A percentile compares a stretch with the other conserved stretches of the same genome.
Conservation (phyloP, 1,140 invertebrate species). For the Zaprionus capensis region DNA sequence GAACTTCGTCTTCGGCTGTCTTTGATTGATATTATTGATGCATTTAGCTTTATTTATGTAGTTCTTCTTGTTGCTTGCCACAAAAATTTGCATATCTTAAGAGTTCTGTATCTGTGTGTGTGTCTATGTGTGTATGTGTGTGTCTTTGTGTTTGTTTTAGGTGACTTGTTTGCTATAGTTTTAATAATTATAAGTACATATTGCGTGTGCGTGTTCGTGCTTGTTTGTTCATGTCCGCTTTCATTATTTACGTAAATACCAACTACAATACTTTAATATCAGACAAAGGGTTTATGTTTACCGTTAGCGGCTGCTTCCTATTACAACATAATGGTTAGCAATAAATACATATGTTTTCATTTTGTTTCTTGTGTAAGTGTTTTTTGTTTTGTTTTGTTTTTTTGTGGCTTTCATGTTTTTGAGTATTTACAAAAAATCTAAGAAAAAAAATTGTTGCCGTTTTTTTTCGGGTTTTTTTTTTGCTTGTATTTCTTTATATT, state of each 20-base stretch:
- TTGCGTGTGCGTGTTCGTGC: slow-evolving; percentile 16
- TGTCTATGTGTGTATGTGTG: slow-evolving; percentile 6
- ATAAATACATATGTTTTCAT: slow-evolving; percentile 51
- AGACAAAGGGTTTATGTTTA: slow-evolving; percentile 60
- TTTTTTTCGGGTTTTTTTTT: slow-evolving; percentile 31
- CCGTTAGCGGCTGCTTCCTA: slow-evolving; percentile 16
- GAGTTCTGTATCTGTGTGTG: not conserved
- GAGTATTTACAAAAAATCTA: slow-evolving; percentile 80
- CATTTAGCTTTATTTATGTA: slow-evolving; percentile 30
- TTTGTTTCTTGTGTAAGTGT: slow-evolving; percentile 24
- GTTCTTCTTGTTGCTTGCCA: slow-evolving; percentile 44
- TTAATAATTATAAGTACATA: slow-evolving; percentile 57
- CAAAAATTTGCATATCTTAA: slow-evolving; percentile 60
- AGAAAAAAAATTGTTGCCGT: slow-evolving; percentile 67
- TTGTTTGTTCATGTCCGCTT: slow-evolving; percentile 1
- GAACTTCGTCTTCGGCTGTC: slow-evolving; percentile 42
- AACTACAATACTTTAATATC: slow-evolving; percentile 81
- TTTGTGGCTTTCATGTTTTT: slow-evolving; percentile 49
- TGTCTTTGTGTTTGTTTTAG: slow-evolving; percentile 39
- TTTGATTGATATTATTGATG: slow-evolving; percentile 56
- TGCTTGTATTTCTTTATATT: slow-evolving; percentile 45
- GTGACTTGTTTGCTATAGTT: slow-evolving; percentile 51
- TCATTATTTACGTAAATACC: slow-evolving; percentile 57
- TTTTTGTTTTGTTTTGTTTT: slow-evolving; percentile 37
- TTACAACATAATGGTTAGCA: slow-evolving; percentile 66